Conservation (phyloP, 1,140 invertebrate genomes). For the Brachionus angularis region DNA sequence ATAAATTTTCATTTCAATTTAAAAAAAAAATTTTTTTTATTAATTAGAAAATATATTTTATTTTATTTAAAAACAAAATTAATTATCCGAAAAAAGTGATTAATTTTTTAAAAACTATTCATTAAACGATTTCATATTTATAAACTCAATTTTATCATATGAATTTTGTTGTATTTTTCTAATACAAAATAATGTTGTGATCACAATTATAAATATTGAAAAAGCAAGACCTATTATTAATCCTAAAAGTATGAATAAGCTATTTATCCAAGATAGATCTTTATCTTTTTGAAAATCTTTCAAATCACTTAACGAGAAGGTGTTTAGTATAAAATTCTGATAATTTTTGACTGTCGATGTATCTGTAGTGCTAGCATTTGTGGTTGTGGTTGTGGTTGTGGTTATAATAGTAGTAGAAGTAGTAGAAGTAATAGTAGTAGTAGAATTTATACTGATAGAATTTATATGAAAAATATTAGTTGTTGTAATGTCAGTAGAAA, state of each 20-base stretch:
- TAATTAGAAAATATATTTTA: too few species aligned
- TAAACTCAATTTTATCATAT: constrained; percentile 27
- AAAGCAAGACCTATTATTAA: constrained; percentile 1
- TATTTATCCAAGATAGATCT: not conserved
- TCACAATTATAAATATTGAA: not conserved
- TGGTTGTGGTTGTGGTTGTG: too few species aligned
- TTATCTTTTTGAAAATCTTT: not conserved
- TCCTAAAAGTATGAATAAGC: not conserved
- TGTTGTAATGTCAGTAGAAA: too few species aligned
- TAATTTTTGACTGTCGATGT: too few species aligned
- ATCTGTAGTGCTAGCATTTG: too few species aligned
- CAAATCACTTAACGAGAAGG: not conserved
- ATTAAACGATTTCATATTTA: constrained; percentile 20
- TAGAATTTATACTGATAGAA: too few species aligned
- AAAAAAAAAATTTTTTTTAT: too few species aligned
- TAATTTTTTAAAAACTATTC: constrained; percentile 13
- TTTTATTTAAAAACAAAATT: not conserved
- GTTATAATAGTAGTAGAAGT: too few species aligned
- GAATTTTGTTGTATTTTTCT: not conserved
- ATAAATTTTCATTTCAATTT: too few species aligned
- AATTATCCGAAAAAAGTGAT: not conserved
- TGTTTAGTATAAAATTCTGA: not conserved
- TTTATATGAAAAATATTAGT: too few species aligned
- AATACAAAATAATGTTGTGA: constrained; percentile 1
- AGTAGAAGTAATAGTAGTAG: too few species aligned